Evolutionary conservation across 2,113 vertebrate genomes (phyloP).

Genomic region (Plecotus auritus): DNA sequence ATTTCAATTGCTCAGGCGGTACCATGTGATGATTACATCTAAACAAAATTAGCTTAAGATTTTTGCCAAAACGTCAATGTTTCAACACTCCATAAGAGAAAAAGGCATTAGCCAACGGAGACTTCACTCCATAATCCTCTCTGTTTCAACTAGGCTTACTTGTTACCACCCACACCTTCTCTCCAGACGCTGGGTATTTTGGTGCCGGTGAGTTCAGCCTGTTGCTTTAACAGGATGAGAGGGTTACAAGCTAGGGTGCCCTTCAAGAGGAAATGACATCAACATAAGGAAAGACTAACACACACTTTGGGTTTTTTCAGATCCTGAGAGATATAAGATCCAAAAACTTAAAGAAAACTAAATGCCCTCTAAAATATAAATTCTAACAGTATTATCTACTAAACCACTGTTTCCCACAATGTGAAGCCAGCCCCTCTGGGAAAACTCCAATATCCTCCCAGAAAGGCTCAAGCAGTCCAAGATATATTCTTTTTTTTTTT

Average conservation of each 20-base stretch:
- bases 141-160: neutral
- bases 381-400: conserved; percentile 23
- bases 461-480: conserved; percentile 55
- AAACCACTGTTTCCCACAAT: conserved; percentile 59
- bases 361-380: neutral
- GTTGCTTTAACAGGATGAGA: neutral
- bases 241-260: neutral
- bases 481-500: conserved; percentile 63
- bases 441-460: conserved; percentile 60
- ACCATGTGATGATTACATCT: neutral
- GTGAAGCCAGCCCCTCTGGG: conserved; percentile 57
- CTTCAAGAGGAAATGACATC: conserved; percentile 1
- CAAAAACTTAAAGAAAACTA: neutral
- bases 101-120: neutral
- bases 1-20: neutral
- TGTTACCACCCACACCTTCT: neutral
- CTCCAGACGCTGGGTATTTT: neutral
- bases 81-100: neutral
- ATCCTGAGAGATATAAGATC: neutral
- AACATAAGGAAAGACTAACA: neutral
- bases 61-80: neutral
- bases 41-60: neutral
- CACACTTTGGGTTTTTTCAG: neutral
- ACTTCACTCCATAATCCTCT: neutral
- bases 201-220: neutral